Conservation (phyloP, 1,140 invertebrate species). For the Drosophila malerkotliana region DNA sequence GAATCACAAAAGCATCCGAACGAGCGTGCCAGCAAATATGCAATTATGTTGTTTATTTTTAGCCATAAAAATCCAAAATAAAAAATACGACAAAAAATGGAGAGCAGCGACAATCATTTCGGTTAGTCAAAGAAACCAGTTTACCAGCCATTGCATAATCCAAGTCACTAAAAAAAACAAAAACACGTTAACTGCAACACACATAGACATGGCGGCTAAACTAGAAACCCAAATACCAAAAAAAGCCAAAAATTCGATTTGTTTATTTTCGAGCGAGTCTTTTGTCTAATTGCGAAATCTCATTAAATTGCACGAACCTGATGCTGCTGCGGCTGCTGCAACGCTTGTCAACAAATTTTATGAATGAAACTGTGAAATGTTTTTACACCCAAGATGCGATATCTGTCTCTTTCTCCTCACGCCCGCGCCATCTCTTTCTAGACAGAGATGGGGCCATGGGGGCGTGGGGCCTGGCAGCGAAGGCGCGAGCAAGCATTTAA, state of each 20-base stretch:
- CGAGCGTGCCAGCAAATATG: conserved; percentile 36
- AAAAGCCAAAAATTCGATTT: conserved; percentile 44
- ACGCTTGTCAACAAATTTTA: conserved; percentile 58
- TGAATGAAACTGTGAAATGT: conserved; percentile 58
- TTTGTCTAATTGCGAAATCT: conserved; percentile 47
- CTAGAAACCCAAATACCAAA: conserved; percentile 74
- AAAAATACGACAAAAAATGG: conserved; percentile 12
- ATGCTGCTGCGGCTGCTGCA: background rate
- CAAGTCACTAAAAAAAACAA: conserved; percentile 43
- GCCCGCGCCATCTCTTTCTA: conserved; percentile 18
- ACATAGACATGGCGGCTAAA: conserved; percentile 27
- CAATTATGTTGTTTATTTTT: conserved; percentile 73
- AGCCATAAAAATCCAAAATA: conserved; percentile 53
- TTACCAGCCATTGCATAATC: conserved; percentile 46
- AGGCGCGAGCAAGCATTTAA: conserved; percentile 58
- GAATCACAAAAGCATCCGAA: conserved; percentile 35
- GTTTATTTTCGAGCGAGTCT: conserved; percentile 33
- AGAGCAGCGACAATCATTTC: conserved; percentile 29
- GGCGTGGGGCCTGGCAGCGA: conserved; percentile 10
- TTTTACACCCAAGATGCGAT: conserved; percentile 11
- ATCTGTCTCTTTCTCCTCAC: background rate
- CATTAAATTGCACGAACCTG: conserved; percentile 43
- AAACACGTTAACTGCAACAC: conserved; percentile 38
- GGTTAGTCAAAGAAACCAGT: conserved; percentile 43
- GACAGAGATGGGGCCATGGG: conserved; percentile 22